These are phyloP conservation scores for Notospermus geniculatus DNA, from an alignment of 1,140 invertebrate genomes.

Conservation along the genomic window DNA sequence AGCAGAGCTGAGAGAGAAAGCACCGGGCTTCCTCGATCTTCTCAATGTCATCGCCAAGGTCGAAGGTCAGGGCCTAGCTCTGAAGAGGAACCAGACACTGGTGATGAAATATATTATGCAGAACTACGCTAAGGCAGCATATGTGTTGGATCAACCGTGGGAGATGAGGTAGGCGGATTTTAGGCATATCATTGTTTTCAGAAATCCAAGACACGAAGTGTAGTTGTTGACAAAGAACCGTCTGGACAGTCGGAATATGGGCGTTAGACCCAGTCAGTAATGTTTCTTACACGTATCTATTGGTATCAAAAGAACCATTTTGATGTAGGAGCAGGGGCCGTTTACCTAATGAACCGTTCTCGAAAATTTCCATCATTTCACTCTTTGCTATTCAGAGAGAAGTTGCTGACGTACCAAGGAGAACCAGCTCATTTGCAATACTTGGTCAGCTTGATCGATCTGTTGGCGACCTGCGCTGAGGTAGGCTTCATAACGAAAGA, in stretches of 20 bases:
- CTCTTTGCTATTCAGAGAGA: conserved; percentile 2
- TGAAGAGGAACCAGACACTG: conserved; percentile 53
- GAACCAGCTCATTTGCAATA: conserved; percentile 47
- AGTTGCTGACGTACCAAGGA: conserved; percentile 38
- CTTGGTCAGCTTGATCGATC: conserved; percentile 48
- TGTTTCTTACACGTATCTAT: no score
- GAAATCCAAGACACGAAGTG: no score
- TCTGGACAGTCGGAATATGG: no score
- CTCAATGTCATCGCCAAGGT: conserved; percentile 52
- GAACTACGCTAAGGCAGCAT: conserved; percentile 51
- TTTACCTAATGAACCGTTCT: no score
- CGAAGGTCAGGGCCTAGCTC: conserved; percentile 50
- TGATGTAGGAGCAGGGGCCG: no score
- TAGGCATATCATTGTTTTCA: neutral
- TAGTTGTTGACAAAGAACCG: no score
- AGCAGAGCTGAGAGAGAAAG: conserved; percentile 41
- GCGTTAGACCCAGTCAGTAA: no score
- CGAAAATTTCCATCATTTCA: no score
- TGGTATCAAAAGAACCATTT: no score
- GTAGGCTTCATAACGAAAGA: conserved; percentile 31
- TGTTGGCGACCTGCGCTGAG: conserved; percentile 53
- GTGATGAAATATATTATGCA: conserved; percentile 58
- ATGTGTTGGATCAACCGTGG: conserved; percentile 48
- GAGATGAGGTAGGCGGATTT: conserved; percentile 32
- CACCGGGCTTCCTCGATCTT: conserved; percentile 53